phyloP scores from a whole-genome alignment of 2,797 vertebrate species.

The Micromesistius poutassou region DNA sequence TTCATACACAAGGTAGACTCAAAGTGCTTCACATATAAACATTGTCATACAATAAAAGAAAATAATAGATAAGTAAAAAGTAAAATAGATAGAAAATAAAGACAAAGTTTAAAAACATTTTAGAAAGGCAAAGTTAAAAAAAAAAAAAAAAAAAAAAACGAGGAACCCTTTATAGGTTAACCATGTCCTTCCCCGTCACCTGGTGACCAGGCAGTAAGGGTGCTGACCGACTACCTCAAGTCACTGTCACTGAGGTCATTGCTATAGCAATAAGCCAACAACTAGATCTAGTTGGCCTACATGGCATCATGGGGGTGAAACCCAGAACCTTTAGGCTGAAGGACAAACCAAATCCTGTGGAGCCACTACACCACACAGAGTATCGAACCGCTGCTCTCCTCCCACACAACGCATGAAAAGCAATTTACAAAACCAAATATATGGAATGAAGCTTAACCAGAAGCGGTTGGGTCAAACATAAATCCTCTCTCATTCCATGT shows the following conservation, averaged over 20 bases:
- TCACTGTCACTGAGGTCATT: slow-evolving; percentile 14
- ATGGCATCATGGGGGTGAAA: no score
- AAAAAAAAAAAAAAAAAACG: no score
- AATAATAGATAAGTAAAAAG: no score
- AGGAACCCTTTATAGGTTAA: slow-evolving; percentile 36
- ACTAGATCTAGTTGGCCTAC: no score
- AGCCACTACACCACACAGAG: neutral
- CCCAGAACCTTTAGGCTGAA: no score
- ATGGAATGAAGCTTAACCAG: neutral
- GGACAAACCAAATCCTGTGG: neutral
- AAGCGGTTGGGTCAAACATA: slow-evolving; percentile 1
- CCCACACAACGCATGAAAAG: neutral
- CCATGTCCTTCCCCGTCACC: slow-evolving; percentile 29
- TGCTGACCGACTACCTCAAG: slow-evolving; percentile 22
- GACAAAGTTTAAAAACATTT: no score
- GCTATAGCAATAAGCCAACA: slow-evolving; percentile 26
- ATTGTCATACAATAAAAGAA: no score
- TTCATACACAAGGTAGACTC: no score
- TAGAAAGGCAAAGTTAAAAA: no score
- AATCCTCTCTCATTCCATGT: slow-evolving; percentile 19
- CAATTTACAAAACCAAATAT: neutral
- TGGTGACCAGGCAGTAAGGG: slow-evolving; percentile 10
- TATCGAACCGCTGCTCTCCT: neutral
- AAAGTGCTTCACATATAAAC: no score
- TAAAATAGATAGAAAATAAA: no score